Conservation (phyloP, 1,140 invertebrate genomes). For the Papilio glaucus region DNA sequence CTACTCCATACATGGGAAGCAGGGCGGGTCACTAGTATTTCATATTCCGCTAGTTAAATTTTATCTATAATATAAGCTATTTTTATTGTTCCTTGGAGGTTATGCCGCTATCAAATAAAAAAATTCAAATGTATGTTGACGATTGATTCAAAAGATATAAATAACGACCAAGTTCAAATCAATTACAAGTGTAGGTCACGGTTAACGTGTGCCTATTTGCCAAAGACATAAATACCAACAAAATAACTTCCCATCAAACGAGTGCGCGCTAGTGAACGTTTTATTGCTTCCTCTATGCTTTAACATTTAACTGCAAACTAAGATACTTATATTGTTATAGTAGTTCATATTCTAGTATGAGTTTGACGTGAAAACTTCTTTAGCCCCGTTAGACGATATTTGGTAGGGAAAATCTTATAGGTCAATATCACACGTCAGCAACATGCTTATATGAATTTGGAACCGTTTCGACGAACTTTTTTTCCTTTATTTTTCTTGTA, state of each 20-base stretch:
- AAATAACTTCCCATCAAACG: neutral
- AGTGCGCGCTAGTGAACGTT: neutral
- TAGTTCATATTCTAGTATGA: too few species aligned
- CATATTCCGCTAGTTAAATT: constrained; percentile 1
- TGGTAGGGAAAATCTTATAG: too few species aligned
- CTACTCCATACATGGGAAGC: too few species aligned
- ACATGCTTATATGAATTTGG: too few species aligned
- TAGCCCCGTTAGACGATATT: too few species aligned
- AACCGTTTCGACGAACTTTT: too few species aligned
- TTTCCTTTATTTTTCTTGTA: too few species aligned
- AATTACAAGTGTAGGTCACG: constrained; percentile 6
- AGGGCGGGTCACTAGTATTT: too few species aligned
- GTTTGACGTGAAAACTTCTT: too few species aligned
- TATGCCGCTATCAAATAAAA: constrained; percentile 1
- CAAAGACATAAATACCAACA: constrained; percentile 3
- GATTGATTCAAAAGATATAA: neutral
- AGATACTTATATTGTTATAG: too few species aligned
- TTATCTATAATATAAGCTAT: neutral
- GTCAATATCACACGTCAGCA: too few species aligned
- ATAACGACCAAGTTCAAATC: neutral
- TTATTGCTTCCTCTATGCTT: neutral
- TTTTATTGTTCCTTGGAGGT: neutral
- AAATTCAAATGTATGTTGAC: neutral
- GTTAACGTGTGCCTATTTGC: neutral
- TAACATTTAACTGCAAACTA: neutral